Evolutionary conservation across 2,797 vertebrate species (phyloP), one percentile per base, ranked within the genome.

Genomic region (Champsocephalus gunnari): DNA sequence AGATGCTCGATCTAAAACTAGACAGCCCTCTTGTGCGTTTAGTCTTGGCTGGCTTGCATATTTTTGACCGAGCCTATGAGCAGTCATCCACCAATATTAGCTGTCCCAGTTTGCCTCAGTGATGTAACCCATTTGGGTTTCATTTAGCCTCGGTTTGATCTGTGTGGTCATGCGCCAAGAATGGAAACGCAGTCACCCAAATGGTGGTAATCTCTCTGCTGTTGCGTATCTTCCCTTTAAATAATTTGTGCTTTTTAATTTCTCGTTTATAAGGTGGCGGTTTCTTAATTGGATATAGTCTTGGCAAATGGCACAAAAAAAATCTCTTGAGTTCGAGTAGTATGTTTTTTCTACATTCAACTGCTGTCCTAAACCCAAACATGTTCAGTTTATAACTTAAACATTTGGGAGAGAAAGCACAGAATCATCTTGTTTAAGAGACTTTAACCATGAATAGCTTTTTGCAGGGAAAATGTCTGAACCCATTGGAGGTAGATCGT

Each of bases 41-140:
- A 44, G 57, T 41, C 13, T 1, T 45, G 9, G 8, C 49, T 64
- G 55, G 14, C 62, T 73, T 51, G 48, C 57, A 67, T 84, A 57
- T 80, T 73, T 82, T 43, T 67, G 12, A 81, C 32, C 47, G 38
- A 73, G 61, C 62, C n/a, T 45, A 19, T 54, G 76, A 79, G 66
- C 63, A 54, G 65, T 63, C 55, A 59, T 79, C 66, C 32, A 32
- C 75, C 58, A 69, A 48, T 74, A 55, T 77, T 66, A 55, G 58
- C 64, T 80, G 79, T 66, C 79, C 83, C 71, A 78, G 11, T 87
- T 90, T 84, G 82, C 62, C 66, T 59, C 73, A 70, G 64, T 75
- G 81, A 89, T 73, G 82, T 86, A 84, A 84, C 67, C 14, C 47
- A 13, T 69, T 75, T 72, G 75, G 66, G 67, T 75, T 82, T 84